Conservation (phyloP, 2,797 vertebrate species). For the Esox masquinongy region DNA sequence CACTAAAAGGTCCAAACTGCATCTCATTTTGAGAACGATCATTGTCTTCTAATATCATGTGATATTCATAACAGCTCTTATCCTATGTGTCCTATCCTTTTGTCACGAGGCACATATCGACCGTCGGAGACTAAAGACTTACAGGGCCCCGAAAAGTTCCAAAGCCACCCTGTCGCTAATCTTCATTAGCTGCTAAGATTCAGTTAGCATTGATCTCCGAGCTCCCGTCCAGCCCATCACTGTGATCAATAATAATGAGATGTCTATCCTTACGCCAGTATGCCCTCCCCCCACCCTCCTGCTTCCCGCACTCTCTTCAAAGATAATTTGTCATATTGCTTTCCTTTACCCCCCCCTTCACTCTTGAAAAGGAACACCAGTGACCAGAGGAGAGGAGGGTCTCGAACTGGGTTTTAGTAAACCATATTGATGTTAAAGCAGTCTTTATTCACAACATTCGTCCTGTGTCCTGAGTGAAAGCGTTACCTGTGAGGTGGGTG, state of each 20-base stretch:
- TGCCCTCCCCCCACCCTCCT: conserved; percentile 6
- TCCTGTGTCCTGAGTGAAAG: too few species aligned
- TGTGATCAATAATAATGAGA: conserved; percentile 31
- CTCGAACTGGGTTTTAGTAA: too few species aligned
- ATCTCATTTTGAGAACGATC: background rate
- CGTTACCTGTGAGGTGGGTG: too few species aligned
- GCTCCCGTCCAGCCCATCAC: conserved; percentile 32
- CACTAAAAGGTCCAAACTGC: background rate
- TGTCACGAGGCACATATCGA: conserved; percentile 29
- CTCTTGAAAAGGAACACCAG: conserved; percentile 11
- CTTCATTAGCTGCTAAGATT: conserved; percentile 58
- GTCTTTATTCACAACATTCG: too few species aligned
- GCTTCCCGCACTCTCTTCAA: conserved; percentile 20
- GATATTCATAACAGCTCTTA: background rate
- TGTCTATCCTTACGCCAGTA: conserved; percentile 15
- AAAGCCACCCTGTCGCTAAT: conserved; percentile 43
- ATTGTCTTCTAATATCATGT: conserved; percentile 1
- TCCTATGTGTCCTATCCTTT: conserved; percentile 1
- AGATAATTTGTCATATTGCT: conserved; percentile 42
- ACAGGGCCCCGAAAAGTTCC: conserved; percentile 57
- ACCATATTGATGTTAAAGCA: too few species aligned
- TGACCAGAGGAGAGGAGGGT: background rate
- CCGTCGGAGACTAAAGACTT: conserved; percentile 24
- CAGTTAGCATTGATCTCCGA: conserved; percentile 59
- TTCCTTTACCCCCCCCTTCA: conserved; percentile 15